Percentiles rank a stretch among this genome's conserved stretches.
These are phyloP conservation scores for Solenopsis fugax DNA, from an alignment of 1,140 invertebrate species.

Conservation along the genomic window DNA sequence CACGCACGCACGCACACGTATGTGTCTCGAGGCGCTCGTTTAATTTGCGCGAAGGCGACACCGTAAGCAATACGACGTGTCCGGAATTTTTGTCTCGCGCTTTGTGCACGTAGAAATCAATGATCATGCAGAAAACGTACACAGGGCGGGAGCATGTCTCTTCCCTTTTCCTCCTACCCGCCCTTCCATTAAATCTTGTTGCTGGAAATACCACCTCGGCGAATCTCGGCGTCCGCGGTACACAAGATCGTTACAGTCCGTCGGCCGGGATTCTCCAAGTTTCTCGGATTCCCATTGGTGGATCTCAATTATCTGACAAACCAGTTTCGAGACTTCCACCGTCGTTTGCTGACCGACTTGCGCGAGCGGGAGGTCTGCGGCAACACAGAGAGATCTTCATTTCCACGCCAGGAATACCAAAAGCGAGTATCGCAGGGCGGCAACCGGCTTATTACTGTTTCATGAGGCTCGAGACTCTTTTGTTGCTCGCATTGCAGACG, in stretches of 20 bases:
- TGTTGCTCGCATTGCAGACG: constrained; percentile 1
- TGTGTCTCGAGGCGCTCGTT: neutral
- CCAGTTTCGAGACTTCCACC: constrained; percentile 60
- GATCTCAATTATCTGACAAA: constrained; percentile 65
- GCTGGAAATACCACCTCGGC: constrained; percentile 65
- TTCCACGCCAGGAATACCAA: constrained; percentile 54
- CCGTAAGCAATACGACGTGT: constrained; percentile 17
- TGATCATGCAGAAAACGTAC: neutral
- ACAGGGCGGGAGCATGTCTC: constrained; percentile 26
- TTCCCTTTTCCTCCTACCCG: constrained; percentile 8
- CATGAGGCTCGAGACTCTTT: constrained; percentile 21
- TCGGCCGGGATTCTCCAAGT: constrained; percentile 68
- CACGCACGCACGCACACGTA: too few relatives aligned
- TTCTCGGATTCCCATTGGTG: constrained; percentile 72
- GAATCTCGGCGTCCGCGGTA: constrained; percentile 47
- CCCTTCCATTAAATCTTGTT: constrained; percentile 61
- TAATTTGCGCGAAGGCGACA: constrained; percentile 30
- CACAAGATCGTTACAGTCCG: constrained; percentile 45
- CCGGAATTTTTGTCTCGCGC: constrained; percentile 28
- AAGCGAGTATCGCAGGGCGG: constrained; percentile 31
- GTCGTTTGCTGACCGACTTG: constrained; percentile 64
- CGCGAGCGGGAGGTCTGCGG: constrained; percentile 36
- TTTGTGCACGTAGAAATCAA: constrained; percentile 41
- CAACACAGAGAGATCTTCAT: constrained; percentile 59
- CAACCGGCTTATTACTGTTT: constrained; percentile 64